Conservation (phyloP, 2,888 invertebrate genomes). For the Drosophila suboccidentalis region DNA sequence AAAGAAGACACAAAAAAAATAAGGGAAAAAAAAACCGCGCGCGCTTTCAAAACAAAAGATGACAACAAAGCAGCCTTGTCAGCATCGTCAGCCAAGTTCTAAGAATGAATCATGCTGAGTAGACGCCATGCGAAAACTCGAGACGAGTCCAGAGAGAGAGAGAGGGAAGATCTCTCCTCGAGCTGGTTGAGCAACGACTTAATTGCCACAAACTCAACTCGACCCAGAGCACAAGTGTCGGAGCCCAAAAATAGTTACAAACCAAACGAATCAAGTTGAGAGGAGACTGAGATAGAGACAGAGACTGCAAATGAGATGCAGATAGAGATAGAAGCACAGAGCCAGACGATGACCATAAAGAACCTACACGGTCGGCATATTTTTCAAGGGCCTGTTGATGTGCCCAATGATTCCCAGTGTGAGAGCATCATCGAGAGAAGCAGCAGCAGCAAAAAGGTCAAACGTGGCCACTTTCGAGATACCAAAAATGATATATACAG, state of each 20-base stretch:
- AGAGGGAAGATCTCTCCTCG: constrained; percentile 1
- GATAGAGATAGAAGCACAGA: constrained; percentile 24
- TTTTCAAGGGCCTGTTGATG: constrained; percentile 64
- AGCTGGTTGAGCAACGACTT: constrained; percentile 55
- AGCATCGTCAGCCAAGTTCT: constrained; percentile 60
- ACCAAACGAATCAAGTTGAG: constrained; percentile 23
- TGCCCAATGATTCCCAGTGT: constrained; percentile 49
- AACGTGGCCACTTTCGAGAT: constrained; percentile 77
- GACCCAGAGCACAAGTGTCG: constrained; percentile 52
- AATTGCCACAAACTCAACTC: constrained; percentile 47
- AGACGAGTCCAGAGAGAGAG: constrained; percentile 20
- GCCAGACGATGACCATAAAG: constrained; percentile 66
- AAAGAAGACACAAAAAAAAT: constrained; percentile 17
- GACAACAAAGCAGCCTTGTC: constrained; percentile 72
- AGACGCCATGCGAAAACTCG: constrained; percentile 58
- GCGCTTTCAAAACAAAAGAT: constrained; percentile 64
- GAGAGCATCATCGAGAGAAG: constrained; percentile 28
- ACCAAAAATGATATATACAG: constrained; percentile 43
- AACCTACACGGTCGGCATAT: constrained; percentile 62
- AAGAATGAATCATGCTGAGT: constrained; percentile 73
- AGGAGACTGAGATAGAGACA: constrained; percentile 17
- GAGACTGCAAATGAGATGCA: constrained; percentile 16
- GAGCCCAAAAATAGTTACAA: constrained; percentile 55
- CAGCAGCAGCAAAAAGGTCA: constrained; percentile 70
- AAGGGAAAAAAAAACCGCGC: constrained; percentile 44